Evolutionary conservation across 1,140 invertebrate genomes (phyloP).

Genomic region (Drosophila kepulauana): DNA sequence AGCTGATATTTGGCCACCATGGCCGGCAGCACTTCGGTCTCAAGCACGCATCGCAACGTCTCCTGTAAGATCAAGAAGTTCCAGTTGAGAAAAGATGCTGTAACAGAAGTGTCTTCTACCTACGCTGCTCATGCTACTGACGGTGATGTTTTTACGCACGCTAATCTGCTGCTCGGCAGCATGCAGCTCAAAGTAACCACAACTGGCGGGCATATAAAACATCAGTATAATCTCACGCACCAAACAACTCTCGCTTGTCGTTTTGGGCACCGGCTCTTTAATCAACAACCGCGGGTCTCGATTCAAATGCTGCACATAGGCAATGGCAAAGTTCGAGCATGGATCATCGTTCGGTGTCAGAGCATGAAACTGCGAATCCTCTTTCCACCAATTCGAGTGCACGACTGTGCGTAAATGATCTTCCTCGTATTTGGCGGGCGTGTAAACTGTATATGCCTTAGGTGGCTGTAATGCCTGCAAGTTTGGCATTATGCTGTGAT

Average conservation of each 20-base stretch:
- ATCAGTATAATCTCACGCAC: constrained; percentile 80
- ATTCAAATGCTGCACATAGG: constrained; percentile 52
- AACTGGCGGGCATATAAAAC: constrained; percentile 65
- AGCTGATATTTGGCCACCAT: constrained; percentile 60
- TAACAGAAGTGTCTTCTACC: background rate
- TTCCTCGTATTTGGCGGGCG: background rate
- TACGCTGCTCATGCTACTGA: constrained; percentile 64
- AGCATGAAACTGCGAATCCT: constrained; percentile 31
- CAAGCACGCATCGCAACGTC: constrained; percentile 21
- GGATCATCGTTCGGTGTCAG: constrained; percentile 6
- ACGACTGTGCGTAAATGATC: constrained; percentile 12
- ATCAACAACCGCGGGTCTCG: constrained; percentile 21
- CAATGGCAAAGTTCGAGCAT: constrained; percentile 63
- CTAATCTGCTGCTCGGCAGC: constrained; percentile 28
- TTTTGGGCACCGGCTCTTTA: constrained; percentile 46
- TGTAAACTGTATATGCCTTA: background rate
- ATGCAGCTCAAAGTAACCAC: constrained; percentile 73
- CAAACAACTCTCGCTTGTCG: constrained; percentile 62
- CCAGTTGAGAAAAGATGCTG: background rate
- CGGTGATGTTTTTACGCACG: constrained; percentile 54
- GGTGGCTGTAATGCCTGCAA: constrained; percentile 25
- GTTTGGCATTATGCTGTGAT: background rate
- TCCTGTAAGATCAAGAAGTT: constrained; percentile 1
- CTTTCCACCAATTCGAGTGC: constrained; percentile 66
- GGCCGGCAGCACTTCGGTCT: constrained; percentile 44